These are phyloP conservation scores for Bradynema listronoti DNA, from an alignment of 1,140 invertebrate genomes.

Conservation along the genomic window DNA sequence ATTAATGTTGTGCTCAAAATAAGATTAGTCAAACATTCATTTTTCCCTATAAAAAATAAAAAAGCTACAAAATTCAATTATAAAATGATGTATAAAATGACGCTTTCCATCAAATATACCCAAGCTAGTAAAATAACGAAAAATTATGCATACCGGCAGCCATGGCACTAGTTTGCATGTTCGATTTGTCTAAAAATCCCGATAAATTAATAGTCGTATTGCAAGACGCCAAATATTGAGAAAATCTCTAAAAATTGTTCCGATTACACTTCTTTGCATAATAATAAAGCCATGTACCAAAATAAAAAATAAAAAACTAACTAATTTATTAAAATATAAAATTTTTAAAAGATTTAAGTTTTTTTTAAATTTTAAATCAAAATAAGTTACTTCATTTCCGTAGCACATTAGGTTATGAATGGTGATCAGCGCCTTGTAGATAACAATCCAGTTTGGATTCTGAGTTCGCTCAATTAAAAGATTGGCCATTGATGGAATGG, in stretches of 20 bases:
- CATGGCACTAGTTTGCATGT: conserved; percentile 68
- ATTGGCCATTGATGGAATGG: conserved; percentile 96
- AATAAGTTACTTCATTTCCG: conserved; percentile 90
- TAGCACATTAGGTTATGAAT: conserved; percentile 98
- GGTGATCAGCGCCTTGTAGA: conserved; percentile 90
- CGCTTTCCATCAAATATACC: too few relatives aligned
- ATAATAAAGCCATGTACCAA: too few relatives aligned
- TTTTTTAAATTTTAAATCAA: too few relatives aligned
- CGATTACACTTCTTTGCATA: too few relatives aligned
- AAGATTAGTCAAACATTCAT: too few relatives aligned
- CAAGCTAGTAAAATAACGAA: too few relatives aligned
- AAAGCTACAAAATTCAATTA: too few relatives aligned
- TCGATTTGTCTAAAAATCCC: conserved; percentile 89
- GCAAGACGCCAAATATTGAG: conserved; percentile 96
- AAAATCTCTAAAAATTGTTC: conserved; percentile 90
- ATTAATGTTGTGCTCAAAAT: too few relatives aligned
- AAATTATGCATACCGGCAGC: conserved; percentile 42
- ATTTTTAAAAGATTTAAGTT: too few relatives aligned
- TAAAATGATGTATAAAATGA: too few relatives aligned
- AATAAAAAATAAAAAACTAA: conserved; percentile 9
- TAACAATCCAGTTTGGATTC: conserved; percentile 89
- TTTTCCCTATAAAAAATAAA: too few relatives aligned
- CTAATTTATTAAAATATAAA: conserved; percentile 9
- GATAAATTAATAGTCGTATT: conserved; percentile 97
- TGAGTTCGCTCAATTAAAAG: conserved; percentile 92